Percentiles rank a stretch among this genome's conserved stretches.
These are phyloP conservation scores for Tragopan temminckii DNA, from an alignment of 2,797 vertebrate species.

Conservation along the genomic window DNA sequence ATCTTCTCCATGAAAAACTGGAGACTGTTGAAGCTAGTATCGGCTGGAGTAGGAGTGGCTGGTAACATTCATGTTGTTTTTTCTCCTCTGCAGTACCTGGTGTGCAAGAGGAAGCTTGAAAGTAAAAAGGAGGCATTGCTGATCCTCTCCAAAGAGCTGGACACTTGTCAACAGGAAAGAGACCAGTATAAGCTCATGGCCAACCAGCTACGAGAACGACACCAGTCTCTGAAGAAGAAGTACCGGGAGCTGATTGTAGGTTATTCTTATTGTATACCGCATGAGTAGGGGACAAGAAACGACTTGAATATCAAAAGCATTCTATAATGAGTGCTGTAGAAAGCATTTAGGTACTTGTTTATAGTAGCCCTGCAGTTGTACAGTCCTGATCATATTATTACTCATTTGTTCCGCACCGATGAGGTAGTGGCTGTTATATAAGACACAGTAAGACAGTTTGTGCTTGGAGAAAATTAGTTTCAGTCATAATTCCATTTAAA, in stretches of 20 bases:
- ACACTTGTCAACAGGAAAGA: slow-evolving; percentile 95
- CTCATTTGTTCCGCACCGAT: slow-evolving; percentile 27
- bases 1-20: background rate
- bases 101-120: slow-evolving; percentile 95
- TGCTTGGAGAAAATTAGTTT: slow-evolving; percentile 40
- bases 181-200: slow-evolving; percentile 99
- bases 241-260: slow-evolving; percentile 95
- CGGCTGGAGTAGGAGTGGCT: background rate
- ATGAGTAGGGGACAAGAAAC: background rate
- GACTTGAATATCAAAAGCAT: background rate
- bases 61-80: background rate
- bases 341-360: slow-evolving; percentile 18
- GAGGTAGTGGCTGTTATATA: slow-evolving; percentile 37
- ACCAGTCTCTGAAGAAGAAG: slow-evolving; percentile 97
- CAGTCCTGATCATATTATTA: slow-evolving; percentile 10
- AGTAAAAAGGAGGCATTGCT: slow-evolving; percentile 97
- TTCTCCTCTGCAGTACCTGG: slow-evolving; percentile 87
- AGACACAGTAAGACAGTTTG: background rate
- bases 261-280: background rate
- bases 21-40: background rate
- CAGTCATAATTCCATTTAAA: slow-evolving; percentile 55
- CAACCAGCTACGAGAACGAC: slow-evolving; percentile 94
- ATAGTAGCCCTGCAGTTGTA: background rate
- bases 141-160: slow-evolving; percentile 97
- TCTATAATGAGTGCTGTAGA: background rate